Evolutionary conservation across 2,888 invertebrate species (phyloP).

Genomic region (Caenorhabditis drosophilae): DNA sequence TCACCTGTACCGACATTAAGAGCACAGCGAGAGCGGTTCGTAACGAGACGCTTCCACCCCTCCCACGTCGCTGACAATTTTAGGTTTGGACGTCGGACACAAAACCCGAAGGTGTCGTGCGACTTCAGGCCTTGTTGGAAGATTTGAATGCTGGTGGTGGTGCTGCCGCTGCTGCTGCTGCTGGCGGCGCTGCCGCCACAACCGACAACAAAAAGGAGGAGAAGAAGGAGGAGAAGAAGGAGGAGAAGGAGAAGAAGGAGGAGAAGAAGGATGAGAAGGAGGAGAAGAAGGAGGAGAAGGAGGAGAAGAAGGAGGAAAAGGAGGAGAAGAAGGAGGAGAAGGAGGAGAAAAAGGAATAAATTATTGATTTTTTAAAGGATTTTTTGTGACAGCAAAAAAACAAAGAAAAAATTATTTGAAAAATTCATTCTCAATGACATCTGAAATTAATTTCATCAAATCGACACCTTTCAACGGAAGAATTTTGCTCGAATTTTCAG

Average conservation of each 20-base stretch:
- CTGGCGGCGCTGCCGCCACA: too few relatives aligned
- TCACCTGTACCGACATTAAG: conserved; percentile 26
- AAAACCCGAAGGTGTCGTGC: conserved; percentile 54
- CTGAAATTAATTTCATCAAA: conserved; percentile 27
- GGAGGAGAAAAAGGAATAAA: conserved; percentile 13
- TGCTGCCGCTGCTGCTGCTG: too few relatives aligned
- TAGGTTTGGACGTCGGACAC: conserved; percentile 43
- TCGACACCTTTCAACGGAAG: conserved; percentile 20
- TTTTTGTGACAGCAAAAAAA: too few relatives aligned
- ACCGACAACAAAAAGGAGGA: conserved; percentile 12
- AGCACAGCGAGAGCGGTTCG: conserved; percentile 30
- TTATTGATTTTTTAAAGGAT: too few relatives aligned
- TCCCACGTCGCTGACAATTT: background rate
- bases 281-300: conserved; percentile 16
- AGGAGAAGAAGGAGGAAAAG: conserved; percentile 19
- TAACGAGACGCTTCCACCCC: too few relatives aligned
- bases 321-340: conserved; percentile 15
- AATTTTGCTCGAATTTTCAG: conserved; percentile 7
- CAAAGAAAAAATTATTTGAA: background rate
- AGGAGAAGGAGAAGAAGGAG: conserved; percentile 12
- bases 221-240: conserved; percentile 8
- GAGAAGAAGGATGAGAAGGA: conserved; percentile 12
- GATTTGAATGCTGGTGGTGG: conserved; percentile 8
- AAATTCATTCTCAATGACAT: conserved; percentile 18
- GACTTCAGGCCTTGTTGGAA: conserved; percentile 34